A percentile compares a stretch with the other conserved stretches of the same genome.
Evolutionary conservation across 2,113 vertebrate species (phyloP).

Genomic region (Pluvianellus socialis): DNA sequence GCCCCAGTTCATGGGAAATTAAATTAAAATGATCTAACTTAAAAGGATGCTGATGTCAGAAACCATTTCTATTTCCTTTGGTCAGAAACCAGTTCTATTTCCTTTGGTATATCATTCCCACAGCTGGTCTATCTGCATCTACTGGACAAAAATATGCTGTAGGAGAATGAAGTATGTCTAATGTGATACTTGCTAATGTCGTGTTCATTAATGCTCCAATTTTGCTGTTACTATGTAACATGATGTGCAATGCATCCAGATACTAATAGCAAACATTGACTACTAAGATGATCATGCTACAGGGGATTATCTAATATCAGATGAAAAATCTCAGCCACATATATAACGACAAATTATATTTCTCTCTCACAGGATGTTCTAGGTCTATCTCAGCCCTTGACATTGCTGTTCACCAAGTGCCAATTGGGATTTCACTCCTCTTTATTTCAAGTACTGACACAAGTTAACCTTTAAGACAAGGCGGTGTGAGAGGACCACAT

Average conservation of each 20-base stretch:
- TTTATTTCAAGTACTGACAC: neutral
- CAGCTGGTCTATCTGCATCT: neutral
- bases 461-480: neutral
- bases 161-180: neutral
- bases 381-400: neutral
- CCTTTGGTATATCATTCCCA: neutral
- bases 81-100: neutral
- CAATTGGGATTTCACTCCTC: rapidly evolving
- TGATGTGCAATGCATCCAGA: neutral
- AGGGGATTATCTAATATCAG: neutral
- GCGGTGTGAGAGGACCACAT: rapidly evolving
- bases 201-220: neutral
- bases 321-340: neutral
- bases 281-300: neutral
- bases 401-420: neutral
- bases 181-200: neutral
- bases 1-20: neutral
- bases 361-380: neutral
- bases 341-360: neutral
- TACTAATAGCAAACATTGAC: neutral
- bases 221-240: neutral
- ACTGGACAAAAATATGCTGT: neutral
- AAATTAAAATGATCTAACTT: neutral
- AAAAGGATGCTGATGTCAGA: neutral
- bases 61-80: neutral